Evolutionary conservation across 2,888 invertebrate species (phyloP).

Genomic region (Labia minor): DNA sequence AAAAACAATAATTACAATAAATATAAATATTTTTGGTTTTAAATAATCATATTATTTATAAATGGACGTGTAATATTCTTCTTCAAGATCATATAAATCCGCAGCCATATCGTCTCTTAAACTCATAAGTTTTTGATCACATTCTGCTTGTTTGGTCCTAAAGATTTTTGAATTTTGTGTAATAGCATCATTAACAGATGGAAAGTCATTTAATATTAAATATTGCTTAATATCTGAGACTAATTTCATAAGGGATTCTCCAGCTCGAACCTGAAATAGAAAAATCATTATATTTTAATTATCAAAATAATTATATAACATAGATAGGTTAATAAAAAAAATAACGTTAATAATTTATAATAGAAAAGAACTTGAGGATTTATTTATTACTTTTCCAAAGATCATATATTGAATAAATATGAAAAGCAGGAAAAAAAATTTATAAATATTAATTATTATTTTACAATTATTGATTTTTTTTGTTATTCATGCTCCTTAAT

Average conservation of each 20-base stretch:
- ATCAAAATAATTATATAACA: conserved; percentile 5
- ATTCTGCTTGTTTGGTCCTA: conserved; percentile 79
- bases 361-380: background rate
- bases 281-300: conserved; percentile 3
- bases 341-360: conserved; percentile 16
- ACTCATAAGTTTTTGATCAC: conserved; percentile 85
- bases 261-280: conserved; percentile 65
- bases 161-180: conserved; percentile 85
- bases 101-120: conserved; percentile 90
- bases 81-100: conserved; percentile 83
- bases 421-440: too few relatives aligned
- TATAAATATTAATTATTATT: too few relatives aligned
- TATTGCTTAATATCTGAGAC: conserved; percentile 98
- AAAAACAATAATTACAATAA: too few relatives aligned
- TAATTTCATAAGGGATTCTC: conserved; percentile 92
- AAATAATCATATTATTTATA: conserved; percentile 56
- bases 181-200: conserved; percentile 94
- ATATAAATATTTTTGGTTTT: too few relatives aligned
- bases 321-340: conserved; percentile 3
- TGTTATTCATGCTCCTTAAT: too few relatives aligned
- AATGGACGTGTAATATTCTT: conserved; percentile 82
- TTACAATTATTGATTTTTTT: too few relatives aligned
- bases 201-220: conserved; percentile 93
- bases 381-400: too few relatives aligned
- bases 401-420: too few relatives aligned